These are phyloP conservation scores for Benthosema pterotum DNA, from an alignment of 2,797 vertebrate genomes.

Conservation along the genomic window DNA sequence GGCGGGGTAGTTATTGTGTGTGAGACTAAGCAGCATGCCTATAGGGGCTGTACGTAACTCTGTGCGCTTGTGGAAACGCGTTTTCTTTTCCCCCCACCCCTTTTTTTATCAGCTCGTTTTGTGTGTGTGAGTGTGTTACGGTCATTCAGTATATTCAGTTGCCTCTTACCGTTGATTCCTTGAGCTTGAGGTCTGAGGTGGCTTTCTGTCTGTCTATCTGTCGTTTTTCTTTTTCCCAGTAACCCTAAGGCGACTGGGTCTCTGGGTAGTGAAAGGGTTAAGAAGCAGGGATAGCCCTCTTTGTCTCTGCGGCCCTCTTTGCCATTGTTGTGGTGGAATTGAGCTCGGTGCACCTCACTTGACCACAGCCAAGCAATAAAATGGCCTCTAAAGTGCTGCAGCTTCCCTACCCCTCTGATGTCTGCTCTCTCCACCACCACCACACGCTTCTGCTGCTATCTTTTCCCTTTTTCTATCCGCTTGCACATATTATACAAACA, in stretches of 20 bases:
- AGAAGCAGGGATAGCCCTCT: conserved; percentile 82
- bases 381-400: conserved; percentile 81
- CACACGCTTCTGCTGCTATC: conserved; percentile 51
- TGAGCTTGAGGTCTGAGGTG: conserved; percentile 44
- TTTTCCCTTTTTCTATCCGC: conserved; percentile 44
- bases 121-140: conserved; percentile 1
- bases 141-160: conserved; percentile 29
- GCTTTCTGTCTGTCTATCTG: conserved; percentile 32
- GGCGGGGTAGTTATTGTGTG: conserved; percentile 18
- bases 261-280: conserved; percentile 78
- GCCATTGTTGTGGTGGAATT: conserved; percentile 85
- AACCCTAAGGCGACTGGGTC: conserved; percentile 59
- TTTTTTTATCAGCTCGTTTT: not conserved
- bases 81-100: too few species aligned
- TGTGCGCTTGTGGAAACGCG: not conserved
- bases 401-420: conserved; percentile 74
- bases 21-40: conserved; percentile 11
- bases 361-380: conserved; percentile 87
- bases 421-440: conserved; percentile 65
- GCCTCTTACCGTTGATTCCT: conserved; percentile 45
- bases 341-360: conserved; percentile 86
- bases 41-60: conserved; percentile 1
- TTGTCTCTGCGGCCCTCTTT: conserved; percentile 83
- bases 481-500: conserved; percentile 2
- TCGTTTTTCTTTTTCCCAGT: conserved; percentile 29